Percentiles rank a stretch among this genome's conserved stretches.
Evolutionary conservation across 92 coral and sea anemone species (phyloP).

Genomic region (Epizoanthus rinbou): DNA sequence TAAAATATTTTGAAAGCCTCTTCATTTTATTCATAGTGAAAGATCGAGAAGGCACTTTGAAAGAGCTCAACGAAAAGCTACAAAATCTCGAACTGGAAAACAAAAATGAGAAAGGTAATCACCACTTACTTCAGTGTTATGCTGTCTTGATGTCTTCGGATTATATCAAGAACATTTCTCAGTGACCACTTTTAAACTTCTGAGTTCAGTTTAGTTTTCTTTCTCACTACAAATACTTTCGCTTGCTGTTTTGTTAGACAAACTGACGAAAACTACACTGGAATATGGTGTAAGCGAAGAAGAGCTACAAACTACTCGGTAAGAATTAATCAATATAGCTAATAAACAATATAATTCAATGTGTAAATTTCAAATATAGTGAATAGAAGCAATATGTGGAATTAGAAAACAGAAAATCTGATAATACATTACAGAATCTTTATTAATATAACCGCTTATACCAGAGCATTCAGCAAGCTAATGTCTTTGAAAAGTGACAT

Average conservation of each 20-base stretch:
- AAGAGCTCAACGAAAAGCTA: conserved; percentile 50
- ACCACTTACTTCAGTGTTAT: too few species aligned
- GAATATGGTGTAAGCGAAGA: conserved; percentile 53
- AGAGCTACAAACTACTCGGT: conserved; percentile 54
- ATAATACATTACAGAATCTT: too few species aligned
- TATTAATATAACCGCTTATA: too few species aligned
- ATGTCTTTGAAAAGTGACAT: too few species aligned
- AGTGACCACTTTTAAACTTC: background rate
- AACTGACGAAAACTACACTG: conserved; percentile 36
- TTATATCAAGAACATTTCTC: too few species aligned
- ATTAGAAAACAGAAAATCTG: too few species aligned
- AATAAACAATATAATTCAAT: too few species aligned
- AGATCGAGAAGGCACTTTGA: conserved; percentile 36
- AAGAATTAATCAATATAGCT: background rate
- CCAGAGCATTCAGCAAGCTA: too few species aligned
- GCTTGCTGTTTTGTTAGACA: conserved; percentile 25
- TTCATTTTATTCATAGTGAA: conserved; percentile 25
- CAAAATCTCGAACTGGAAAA: conserved; percentile 60
- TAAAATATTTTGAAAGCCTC: background rate
- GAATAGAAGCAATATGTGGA: too few species aligned
- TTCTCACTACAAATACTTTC: background rate
- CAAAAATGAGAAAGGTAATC: conserved; percentile 60
- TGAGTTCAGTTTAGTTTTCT: background rate
- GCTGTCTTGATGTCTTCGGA: too few species aligned
- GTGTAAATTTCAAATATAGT: too few species aligned